Conservation (phyloP, 2,797 vertebrate genomes). For the Urocyon cinereoargenteus region DNA sequence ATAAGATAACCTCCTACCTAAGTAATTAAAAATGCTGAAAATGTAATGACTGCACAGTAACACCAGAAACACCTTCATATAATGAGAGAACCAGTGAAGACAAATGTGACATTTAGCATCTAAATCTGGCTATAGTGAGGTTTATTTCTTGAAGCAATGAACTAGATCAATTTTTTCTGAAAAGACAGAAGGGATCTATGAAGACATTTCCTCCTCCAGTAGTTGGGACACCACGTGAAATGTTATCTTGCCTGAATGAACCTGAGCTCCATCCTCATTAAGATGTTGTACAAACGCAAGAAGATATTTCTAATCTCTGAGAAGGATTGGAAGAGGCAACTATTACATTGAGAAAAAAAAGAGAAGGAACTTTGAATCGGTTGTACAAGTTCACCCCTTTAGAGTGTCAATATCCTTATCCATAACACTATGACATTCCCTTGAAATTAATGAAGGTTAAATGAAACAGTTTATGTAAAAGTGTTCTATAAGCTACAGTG, state of each 20-base stretch:
- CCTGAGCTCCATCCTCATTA: not conserved
- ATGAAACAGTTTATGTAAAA: slow-evolving; percentile 31
- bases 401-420: not conserved
- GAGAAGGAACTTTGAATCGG: not conserved
- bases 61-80: not conserved
- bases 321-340: not conserved
- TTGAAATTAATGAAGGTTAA: not conserved
- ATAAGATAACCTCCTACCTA: not conserved
- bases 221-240: not conserved
- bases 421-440: not conserved
- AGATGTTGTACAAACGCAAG: not conserved
- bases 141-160: slow-evolving; percentile 16
- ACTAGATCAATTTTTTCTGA: slow-evolving; percentile 17
- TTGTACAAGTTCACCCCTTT: not conserved
- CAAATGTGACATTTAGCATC: slow-evolving; percentile 15
- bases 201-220: not conserved
- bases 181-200: slow-evolving; percentile 32
- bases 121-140: not conserved
- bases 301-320: slow-evolving; percentile 35
- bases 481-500: not conserved
- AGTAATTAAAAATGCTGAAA: not conserved
- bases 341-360: not conserved
- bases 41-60: not conserved
- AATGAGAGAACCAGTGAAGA: not conserved
- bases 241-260: not conserved